These are phyloP conservation scores for Echinarachnius parma DNA, from an alignment of 53 echinoderm and acorn worm species.

Conservation along the genomic window DNA sequence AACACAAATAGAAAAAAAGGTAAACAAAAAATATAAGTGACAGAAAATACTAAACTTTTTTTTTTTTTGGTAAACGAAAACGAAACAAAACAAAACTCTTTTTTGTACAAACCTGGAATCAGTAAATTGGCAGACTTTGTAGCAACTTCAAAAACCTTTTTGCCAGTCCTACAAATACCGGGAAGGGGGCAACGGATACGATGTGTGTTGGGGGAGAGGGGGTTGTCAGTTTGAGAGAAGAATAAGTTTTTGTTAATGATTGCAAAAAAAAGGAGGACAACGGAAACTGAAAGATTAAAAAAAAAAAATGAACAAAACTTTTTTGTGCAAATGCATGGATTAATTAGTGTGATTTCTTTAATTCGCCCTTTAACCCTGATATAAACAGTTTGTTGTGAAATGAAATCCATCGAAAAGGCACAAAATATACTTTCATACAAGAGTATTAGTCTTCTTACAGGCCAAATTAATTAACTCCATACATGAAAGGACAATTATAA, in stretches of 20 bases:
- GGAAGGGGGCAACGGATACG: neutral
- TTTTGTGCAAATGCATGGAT: too few relatives aligned
- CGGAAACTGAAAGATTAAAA: slow-evolving; percentile 5
- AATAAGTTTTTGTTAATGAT: slow-evolving; percentile 31
- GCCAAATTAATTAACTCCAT: too few relatives aligned
- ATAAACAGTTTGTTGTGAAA: too few relatives aligned
- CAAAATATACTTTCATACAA: too few relatives aligned
- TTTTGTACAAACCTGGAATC: slow-evolving; percentile 41
- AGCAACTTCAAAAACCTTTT: slow-evolving; percentile 44
- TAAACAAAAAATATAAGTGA: neutral
- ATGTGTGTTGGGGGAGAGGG: neutral
- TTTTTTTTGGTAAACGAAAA: neutral
- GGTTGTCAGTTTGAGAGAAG: slow-evolving; percentile 30
- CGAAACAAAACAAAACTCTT: neutral
- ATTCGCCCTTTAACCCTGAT: too few relatives aligned
- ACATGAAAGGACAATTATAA: too few relatives aligned
- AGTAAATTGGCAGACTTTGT: slow-evolving; percentile 44
- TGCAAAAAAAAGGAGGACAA: neutral
- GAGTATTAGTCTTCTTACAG: too few relatives aligned
- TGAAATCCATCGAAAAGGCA: too few relatives aligned
- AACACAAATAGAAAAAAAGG: slow-evolving; percentile 3
- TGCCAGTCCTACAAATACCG: slow-evolving; percentile 41
- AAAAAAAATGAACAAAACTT: too few relatives aligned
- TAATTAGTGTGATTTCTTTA: too few relatives aligned
- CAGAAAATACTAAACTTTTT: slow-evolving; percentile 4